Percentiles rank a stretch among this genome's conserved stretches.
Evolutionary conservation across 2,797 vertebrate species (phyloP).

Genomic region (Dallia pectoralis): DNA sequence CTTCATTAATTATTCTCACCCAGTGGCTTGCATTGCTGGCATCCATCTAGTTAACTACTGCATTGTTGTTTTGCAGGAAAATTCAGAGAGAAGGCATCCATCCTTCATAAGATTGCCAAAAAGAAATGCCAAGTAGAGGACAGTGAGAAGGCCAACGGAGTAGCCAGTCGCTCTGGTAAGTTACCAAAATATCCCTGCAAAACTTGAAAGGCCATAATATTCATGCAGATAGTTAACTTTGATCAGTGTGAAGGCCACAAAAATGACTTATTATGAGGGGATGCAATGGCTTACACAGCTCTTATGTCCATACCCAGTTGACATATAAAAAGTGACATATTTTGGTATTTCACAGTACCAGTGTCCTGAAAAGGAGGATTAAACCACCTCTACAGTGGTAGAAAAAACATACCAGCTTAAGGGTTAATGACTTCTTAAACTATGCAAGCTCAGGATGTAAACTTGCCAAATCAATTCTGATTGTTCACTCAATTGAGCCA

Average conservation of each 20-base stretch:
- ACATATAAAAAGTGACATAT: too few relatives aligned
- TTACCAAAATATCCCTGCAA: too few relatives aligned
- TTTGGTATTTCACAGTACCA: too few relatives aligned
- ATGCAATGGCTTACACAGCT: background rate
- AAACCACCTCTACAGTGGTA: background rate
- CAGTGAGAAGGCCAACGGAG: conserved; percentile 88
- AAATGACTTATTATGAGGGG: too few relatives aligned
- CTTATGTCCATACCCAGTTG: background rate
- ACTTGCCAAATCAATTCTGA: conserved; percentile 54
- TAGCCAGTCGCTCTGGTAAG: conserved; percentile 85
- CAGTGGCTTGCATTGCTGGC: conserved; percentile 52
- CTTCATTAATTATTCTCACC: conserved; percentile 10
- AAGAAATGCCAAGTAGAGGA: conserved; percentile 98
- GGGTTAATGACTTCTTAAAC: conserved; percentile 46
- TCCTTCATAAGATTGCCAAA: conserved; percentile 98
- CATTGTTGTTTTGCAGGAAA: conserved; percentile 78
- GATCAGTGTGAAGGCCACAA: too few relatives aligned
- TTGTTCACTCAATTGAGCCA: conserved; percentile 62
- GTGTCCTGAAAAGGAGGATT: background rate
- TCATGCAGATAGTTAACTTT: too few relatives aligned
- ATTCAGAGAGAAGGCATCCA: conserved; percentile 96
- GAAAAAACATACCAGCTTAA: conserved; percentile 10
- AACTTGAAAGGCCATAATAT: too few relatives aligned
- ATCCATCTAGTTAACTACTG: background rate
- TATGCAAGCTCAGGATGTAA: conserved; percentile 62